Conservation (phyloP, 2,797 vertebrate species). For the Xenentodon cancila region DNA sequence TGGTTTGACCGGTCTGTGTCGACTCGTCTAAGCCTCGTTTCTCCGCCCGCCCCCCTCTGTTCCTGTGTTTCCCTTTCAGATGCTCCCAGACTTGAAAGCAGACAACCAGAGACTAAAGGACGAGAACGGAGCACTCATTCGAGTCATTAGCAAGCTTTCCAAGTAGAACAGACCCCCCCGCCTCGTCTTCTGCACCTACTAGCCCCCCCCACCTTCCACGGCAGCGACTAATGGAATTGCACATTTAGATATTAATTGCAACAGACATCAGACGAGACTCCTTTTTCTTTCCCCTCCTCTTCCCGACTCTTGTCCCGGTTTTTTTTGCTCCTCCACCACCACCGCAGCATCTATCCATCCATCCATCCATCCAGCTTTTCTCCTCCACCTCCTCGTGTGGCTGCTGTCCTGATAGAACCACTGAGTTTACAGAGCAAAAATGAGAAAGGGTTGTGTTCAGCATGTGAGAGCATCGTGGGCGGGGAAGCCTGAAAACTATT, state of each 20-base stretch:
- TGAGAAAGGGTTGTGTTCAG: constrained; percentile 79
- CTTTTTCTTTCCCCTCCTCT: constrained; percentile 9
- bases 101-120: constrained; percentile 99
- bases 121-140: constrained; percentile 98
- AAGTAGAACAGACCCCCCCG: constrained; percentile 86
- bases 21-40: constrained; percentile 57
- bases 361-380: constrained; percentile 9
- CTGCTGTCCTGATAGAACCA: constrained; percentile 88
- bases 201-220: constrained; percentile 70
- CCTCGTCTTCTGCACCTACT: constrained; percentile 47
- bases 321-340: constrained; percentile 30
- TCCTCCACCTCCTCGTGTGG: constrained; percentile 46
- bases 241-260: constrained; percentile 88
- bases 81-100: constrained; percentile 98
- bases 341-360: constrained; percentile 38
- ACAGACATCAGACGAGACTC: constrained; percentile 81
- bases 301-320: not conserved
- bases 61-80: constrained; percentile 82
- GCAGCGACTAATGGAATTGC: constrained; percentile 91
- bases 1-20: constrained; percentile 34
- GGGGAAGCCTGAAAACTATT: constrained; percentile 92
- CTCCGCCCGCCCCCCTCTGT: constrained; percentile 24
- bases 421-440: constrained; percentile 90
- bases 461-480: constrained; percentile 80
- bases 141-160: constrained; percentile 99